phyloP scores from a whole-genome alignment of 2,797 vertebrate genomes.

The Zenarchopterus dispar region DNA sequence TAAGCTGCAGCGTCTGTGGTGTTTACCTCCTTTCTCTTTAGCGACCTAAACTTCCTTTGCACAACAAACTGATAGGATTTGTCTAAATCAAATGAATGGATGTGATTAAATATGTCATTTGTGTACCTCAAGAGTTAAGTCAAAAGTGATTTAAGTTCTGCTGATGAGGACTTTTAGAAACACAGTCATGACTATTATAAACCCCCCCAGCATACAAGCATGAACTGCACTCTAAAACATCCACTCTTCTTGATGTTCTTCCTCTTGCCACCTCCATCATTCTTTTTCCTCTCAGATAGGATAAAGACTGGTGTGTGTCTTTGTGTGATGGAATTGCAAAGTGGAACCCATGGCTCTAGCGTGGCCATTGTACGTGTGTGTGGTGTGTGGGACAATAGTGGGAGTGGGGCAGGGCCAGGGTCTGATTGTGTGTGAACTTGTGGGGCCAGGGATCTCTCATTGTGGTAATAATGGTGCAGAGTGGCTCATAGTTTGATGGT shows the following conservation, averaged over 20 bases:
- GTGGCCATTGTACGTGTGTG: constrained; percentile 71
- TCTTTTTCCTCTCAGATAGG: constrained; percentile 62
- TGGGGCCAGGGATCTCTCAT: constrained; percentile 78
- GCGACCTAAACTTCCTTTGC: constrained; percentile 29
- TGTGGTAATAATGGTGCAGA: constrained; percentile 75
- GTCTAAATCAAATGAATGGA: constrained; percentile 44
- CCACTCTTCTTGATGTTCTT: constrained; percentile 47
- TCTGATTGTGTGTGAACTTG: constrained; percentile 75
- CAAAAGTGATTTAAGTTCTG: constrained; percentile 58
- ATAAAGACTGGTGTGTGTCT: constrained; percentile 78
- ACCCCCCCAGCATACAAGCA: constrained; percentile 22
- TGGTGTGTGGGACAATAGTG: constrained; percentile 75
- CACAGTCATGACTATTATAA: constrained; percentile 40
- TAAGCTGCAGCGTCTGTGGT: constrained; percentile 35
- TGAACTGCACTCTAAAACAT: constrained; percentile 33
- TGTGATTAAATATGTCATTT: constrained; percentile 48
- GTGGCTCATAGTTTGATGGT: constrained; percentile 75
- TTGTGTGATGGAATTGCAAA: constrained; percentile 72
- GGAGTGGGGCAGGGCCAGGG: constrained; percentile 72
- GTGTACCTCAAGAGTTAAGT: constrained; percentile 30
- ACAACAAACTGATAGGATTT: constrained; percentile 47
- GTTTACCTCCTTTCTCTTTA: constrained; percentile 26
- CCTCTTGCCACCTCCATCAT: constrained; percentile 54
- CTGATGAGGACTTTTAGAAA: constrained; percentile 41
- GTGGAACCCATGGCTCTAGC: constrained; percentile 75